Conservation (phyloP, 2,113 vertebrate species). For the Brachyhypopomus occidentalis region DNA sequence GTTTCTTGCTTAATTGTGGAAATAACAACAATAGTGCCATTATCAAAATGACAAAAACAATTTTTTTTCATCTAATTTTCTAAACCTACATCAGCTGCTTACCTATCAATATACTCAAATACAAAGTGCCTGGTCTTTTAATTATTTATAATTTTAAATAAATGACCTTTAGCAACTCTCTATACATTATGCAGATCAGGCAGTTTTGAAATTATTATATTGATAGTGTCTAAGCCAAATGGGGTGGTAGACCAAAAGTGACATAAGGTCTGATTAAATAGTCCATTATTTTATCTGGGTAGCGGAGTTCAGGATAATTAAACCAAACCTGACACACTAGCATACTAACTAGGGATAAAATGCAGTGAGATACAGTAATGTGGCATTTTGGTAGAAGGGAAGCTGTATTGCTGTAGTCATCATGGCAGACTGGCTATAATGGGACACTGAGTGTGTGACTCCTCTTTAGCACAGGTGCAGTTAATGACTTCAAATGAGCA, state of each 20-base stretch:
- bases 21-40: too few relatives aligned
- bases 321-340: neutral
- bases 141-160: too few relatives aligned
- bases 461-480: slow-evolving; percentile 16
- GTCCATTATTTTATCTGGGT: neutral
- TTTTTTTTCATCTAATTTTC: too few relatives aligned
- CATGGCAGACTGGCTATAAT: slow-evolving; percentile 1
- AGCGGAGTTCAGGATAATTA: slow-evolving; percentile 19
- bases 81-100: too few relatives aligned
- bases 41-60: too few relatives aligned
- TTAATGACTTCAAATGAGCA: slow-evolving; percentile 17
- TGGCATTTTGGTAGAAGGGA: neutral
- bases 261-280: slow-evolving; percentile 1
- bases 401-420: neutral
- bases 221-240: neutral
- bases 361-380: neutral
- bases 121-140: too few relatives aligned
- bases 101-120: too few relatives aligned
- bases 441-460: neutral
- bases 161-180: neutral
- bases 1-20: too few relatives aligned
- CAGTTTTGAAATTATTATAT: neutral
- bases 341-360: slow-evolving; percentile 3
- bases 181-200: neutral
- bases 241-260: neutral